phyloP scores from a whole-genome alignment of 2,888 invertebrate species.

The Cacoxenus indagator region DNA sequence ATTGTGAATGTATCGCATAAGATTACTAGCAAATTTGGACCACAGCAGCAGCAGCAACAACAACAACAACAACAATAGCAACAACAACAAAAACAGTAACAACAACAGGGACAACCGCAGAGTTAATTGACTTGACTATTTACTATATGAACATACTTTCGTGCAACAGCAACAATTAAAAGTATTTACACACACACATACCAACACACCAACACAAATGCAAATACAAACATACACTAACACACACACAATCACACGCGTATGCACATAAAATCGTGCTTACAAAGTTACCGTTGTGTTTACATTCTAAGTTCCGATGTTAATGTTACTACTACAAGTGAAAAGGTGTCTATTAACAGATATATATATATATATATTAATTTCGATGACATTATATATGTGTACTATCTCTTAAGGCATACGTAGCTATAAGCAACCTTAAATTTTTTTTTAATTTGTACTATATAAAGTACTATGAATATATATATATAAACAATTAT shows the following conservation, averaged over 20 bases:
- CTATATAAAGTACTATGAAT: slow-evolving; percentile 25
- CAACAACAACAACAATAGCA: slow-evolving; percentile 31
- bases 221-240: no score
- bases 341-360: slow-evolving; percentile 53
- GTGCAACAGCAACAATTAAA: slow-evolving; percentile 4
- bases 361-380: slow-evolving; percentile 23
- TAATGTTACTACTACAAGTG: slow-evolving; percentile 48
- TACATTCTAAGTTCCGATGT: no score
- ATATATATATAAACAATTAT: slow-evolving; percentile 14
- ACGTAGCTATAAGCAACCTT: slow-evolving; percentile 18
- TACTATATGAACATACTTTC: no score
- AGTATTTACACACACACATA: no score
- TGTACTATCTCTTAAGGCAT: slow-evolving; percentile 10
- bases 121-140: no score
- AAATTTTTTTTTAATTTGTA: slow-evolving; percentile 29
- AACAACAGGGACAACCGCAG: slow-evolving; percentile 25
- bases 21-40: slow-evolving; percentile 71
- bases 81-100: slow-evolving; percentile 35
- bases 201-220: no score
- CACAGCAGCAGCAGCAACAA: slow-evolving; percentile 47
- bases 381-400: no score
- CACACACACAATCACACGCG: no score
- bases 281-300: no score
- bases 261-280: no score
- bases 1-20: slow-evolving; percentile 71